Conservation (phyloP, 1,140 invertebrate genomes). For the Drosophila kurseongensis region DNA sequence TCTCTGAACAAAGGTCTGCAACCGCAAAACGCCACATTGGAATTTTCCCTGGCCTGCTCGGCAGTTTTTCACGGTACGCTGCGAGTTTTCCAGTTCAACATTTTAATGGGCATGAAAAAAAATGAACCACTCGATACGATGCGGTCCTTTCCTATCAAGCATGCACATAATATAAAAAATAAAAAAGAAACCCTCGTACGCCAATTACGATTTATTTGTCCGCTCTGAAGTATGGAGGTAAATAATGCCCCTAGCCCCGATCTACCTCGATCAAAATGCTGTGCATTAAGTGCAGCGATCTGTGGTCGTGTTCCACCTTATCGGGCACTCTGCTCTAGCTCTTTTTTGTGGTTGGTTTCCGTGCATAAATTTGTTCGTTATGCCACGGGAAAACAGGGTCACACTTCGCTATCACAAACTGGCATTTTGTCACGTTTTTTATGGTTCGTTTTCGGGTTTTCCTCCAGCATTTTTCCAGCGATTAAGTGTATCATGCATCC, state of each 20-base stretch:
- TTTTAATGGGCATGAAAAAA: constrained; percentile 75
- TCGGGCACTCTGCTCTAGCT: constrained; percentile 32
- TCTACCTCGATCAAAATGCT: constrained; percentile 27
- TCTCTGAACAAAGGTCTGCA: constrained; percentile 51
- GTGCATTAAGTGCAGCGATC: constrained; percentile 46
- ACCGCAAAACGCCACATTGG: constrained; percentile 41
- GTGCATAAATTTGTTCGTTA: constrained; percentile 52
- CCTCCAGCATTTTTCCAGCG: constrained; percentile 59
- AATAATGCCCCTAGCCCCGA: constrained; percentile 49
- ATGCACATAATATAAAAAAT: constrained; percentile 34
- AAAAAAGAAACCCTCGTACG: constrained; percentile 70
- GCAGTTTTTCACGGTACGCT: constrained; percentile 58
- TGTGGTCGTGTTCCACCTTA: constrained; percentile 60
- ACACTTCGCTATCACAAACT: constrained; percentile 65
- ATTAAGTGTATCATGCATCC: constrained; percentile 80
- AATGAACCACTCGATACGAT: constrained; percentile 40
- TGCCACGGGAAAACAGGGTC: constrained; percentile 41
- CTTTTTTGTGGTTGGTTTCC: constrained; percentile 45
- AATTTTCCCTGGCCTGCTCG: constrained; percentile 38
- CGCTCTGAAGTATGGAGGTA: constrained; percentile 69
- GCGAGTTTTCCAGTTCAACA: constrained; percentile 58
- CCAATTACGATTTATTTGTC: constrained; percentile 82
- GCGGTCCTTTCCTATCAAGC: constrained; percentile 25
- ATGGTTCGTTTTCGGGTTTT: constrained; percentile 31
- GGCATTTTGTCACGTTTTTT: constrained; percentile 78